Base-by-base conservation (phyloP, 2,888 invertebrate genomes). In the Monochamus alternatus region DNA sequence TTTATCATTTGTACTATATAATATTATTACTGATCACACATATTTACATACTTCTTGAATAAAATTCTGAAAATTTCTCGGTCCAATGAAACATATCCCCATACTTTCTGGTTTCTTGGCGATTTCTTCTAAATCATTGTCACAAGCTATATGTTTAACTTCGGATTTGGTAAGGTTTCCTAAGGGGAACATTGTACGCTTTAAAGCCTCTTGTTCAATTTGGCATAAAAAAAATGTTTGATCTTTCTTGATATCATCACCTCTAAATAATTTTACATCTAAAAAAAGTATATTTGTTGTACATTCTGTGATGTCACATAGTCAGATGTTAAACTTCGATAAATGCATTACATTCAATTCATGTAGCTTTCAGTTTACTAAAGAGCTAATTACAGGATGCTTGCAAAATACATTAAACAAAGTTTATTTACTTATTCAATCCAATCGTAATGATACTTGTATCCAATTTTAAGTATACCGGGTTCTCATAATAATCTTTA, bases 21-120 rank as follows among this genome's bases (percentile, higher is more conserved):
- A 22, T 22, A 1, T 22, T 22, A 22, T 22, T 22, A 22, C 22
- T 22, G 22, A 22, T 22, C 22, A 22, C 22, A 22, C 0, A 22
- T 22, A 47, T 47, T 14, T 43, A 83, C 88, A 87, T 90, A 96
- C 97, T 91, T 97, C 95, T 78, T 93, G 92, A 85, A 99, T 97
- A 86, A 99, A 99, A 52, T 94, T 87, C 84, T 95, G 92, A 89
- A 99, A 99, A 83, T 94, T 93, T 82, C 96, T 92, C 84, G 94
- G 93, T 0, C 99, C 99, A 86, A 99, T 96, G 87, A 99, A 99
- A 89, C 99, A 99, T 80, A 99, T 98, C 32, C 99, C 99, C 89
- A 95, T 96, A 85, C 97, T 98, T 89, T 97, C 97, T 83, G 92
- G 94, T 87, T 96, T 97, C 12, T 89, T 88, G 8, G 93, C 93